These are phyloP conservation scores for Chloebia gouldiae DNA, from an alignment of 2,113 vertebrate genomes.

Conservation along the genomic window DNA sequence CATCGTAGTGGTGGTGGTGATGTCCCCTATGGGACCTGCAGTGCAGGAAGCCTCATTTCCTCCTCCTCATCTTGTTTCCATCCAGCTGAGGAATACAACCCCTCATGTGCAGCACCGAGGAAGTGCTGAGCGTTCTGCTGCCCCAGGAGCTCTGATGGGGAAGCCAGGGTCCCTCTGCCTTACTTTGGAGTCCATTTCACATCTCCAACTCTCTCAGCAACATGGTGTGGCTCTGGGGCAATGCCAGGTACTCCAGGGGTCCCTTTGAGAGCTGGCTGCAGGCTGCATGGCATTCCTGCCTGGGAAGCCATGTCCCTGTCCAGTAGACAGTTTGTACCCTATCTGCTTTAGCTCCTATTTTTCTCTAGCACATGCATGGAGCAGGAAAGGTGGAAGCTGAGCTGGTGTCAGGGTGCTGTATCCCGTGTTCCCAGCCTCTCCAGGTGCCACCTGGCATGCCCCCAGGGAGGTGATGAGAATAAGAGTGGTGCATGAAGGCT, in stretches of 20 bases:
- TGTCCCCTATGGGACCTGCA: not conserved
- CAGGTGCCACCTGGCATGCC: accelerated
- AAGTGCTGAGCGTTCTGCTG: not conserved
- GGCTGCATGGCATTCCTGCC: not conserved
- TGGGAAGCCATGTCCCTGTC: not conserved
- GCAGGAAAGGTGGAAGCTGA: not conserved
- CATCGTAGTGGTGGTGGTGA: accelerated
- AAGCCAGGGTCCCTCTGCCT: not conserved
- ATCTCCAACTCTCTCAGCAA: not conserved
- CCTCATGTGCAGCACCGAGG: accelerated
- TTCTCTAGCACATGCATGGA: not conserved
- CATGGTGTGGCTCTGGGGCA: accelerated
- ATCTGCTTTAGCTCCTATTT: not conserved
- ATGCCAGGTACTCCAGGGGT: not conserved
- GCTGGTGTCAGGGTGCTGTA: not conserved
- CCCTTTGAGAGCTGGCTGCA: not conserved
- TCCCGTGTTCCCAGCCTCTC: not conserved
- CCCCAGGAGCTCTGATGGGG: accelerated
- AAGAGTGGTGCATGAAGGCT: not conserved
- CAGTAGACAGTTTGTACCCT: not conserved
- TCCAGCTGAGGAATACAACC: not conserved
- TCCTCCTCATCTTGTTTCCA: not conserved
- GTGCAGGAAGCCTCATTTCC: not conserved
- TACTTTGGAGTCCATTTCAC: not conserved
- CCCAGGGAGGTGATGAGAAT: not conserved